Conservation (phyloP, 1,140 invertebrate species). For the Platorchestia sp. region DNA sequence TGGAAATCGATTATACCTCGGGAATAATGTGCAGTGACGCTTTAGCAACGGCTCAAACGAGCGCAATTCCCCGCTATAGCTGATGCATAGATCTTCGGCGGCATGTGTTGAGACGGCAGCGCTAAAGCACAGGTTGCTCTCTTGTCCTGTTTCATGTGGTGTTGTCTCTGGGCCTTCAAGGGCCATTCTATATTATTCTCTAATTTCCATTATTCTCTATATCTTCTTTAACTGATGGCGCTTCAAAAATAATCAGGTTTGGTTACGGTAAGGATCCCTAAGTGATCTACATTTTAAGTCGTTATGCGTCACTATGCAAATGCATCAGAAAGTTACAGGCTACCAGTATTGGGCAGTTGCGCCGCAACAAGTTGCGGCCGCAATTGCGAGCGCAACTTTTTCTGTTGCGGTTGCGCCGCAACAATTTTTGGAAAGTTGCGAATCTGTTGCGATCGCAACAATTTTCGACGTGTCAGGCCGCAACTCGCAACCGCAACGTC, state of each 20-base stretch:
- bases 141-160: background rate
- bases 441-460: no score
- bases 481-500: no score
- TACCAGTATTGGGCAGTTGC: no score
- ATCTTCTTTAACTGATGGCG: background rate
- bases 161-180: background rate
- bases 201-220: background rate
- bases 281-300: background rate
- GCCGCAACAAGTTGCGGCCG: no score
- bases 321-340: no score
- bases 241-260: background rate
- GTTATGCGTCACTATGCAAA: background rate
- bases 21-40: background rate
- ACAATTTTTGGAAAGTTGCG: no score
- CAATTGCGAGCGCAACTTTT: no score
- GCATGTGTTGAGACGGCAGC: background rate
- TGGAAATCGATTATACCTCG: background rate
- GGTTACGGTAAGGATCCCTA: background rate
- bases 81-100: background rate
- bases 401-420: no score
- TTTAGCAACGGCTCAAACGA: background rate
- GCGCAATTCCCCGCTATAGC: background rate
- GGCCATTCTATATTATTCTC: background rate
- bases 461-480: no score
- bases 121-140: background rate